A percentile compares a stretch with the other conserved stretches of the same genome.
phyloP scores from a whole-genome alignment of 2,888 invertebrate genomes.

The Zaprionus bogoriensis region DNA sequence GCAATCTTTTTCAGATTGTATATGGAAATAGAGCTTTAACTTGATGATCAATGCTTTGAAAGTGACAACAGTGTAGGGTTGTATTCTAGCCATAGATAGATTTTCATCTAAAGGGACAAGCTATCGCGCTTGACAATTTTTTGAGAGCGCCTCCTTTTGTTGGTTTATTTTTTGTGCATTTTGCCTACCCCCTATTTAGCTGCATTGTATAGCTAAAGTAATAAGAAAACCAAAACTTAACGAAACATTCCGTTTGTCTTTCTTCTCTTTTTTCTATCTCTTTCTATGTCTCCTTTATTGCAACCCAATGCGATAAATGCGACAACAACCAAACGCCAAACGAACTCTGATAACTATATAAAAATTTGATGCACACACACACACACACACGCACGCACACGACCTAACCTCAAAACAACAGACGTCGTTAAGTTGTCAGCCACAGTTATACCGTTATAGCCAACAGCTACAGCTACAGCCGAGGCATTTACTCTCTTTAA shows the following conservation, averaged over 20 bases:
- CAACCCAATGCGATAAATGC: constrained; percentile 5
- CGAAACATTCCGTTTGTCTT: neutral
- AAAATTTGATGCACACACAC: neutral
- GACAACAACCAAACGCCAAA: constrained; percentile 27
- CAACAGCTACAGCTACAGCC: constrained; percentile 22
- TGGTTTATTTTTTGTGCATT: neutral
- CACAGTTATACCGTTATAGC: constrained; percentile 10
- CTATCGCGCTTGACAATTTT: neutral
- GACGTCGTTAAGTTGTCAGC: constrained; percentile 68
- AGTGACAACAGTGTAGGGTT: too few species aligned
- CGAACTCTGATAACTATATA: constrained; percentile 5
- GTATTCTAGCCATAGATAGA: neutral
- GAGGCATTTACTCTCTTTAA: constrained; percentile 51
- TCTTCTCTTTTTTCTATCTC: constrained; percentile 14
- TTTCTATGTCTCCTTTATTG: neutral
- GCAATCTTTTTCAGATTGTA: too few species aligned
- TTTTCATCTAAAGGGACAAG: neutral
- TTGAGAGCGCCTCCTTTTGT: neutral
- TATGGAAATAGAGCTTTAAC: too few species aligned
- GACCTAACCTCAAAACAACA: constrained; percentile 24
- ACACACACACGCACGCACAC: neutral
- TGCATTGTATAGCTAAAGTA: neutral
- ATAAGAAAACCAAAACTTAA: neutral
- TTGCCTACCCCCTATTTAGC: neutral
- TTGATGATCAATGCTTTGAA: too few species aligned